Conservation (phyloP, 2,888 invertebrate genomes). For the Agrotis exclamationis region DNA sequence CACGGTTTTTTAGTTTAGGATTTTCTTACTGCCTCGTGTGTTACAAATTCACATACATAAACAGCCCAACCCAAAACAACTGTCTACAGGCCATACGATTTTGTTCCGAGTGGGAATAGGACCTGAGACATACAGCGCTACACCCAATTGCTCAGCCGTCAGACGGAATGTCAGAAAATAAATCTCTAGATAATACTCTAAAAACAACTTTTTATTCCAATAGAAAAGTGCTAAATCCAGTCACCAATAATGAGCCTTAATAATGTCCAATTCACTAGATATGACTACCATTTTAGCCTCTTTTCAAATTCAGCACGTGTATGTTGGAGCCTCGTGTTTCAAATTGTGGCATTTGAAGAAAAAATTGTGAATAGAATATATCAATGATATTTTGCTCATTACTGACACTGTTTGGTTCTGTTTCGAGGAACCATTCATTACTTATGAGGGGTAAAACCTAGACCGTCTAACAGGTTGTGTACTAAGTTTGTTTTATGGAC, state of each 20-base stretch:
- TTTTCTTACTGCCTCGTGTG: too few relatives aligned
- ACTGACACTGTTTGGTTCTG: background rate
- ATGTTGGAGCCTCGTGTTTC: slow-evolving; percentile 5
- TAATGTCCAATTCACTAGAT: slow-evolving; percentile 1
- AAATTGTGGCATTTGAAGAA: background rate
- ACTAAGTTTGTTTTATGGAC: too few relatives aligned
- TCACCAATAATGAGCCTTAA: background rate
- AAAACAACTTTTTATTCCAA: background rate
- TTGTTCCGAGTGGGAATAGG: too few relatives aligned
- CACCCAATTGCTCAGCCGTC: too few relatives aligned
- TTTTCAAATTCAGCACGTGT: background rate
- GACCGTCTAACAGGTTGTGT: too few relatives aligned
- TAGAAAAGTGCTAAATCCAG: background rate
- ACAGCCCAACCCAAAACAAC: too few relatives aligned
- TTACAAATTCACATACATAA: too few relatives aligned
- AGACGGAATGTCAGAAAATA: background rate
- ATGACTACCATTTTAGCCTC: background rate
- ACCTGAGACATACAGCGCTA: too few relatives aligned
- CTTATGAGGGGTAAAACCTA: too few relatives aligned
- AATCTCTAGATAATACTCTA: background rate
- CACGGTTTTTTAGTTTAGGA: too few relatives aligned
- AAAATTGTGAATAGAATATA: background rate
- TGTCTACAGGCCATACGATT: too few relatives aligned
- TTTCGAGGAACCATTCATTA: background rate
- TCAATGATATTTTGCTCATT: background rate